phyloP scores from a whole-genome alignment of 37 sponge, comb jelly and placozoan genomes.

The Aphrocallistes beatrix region DNA sequence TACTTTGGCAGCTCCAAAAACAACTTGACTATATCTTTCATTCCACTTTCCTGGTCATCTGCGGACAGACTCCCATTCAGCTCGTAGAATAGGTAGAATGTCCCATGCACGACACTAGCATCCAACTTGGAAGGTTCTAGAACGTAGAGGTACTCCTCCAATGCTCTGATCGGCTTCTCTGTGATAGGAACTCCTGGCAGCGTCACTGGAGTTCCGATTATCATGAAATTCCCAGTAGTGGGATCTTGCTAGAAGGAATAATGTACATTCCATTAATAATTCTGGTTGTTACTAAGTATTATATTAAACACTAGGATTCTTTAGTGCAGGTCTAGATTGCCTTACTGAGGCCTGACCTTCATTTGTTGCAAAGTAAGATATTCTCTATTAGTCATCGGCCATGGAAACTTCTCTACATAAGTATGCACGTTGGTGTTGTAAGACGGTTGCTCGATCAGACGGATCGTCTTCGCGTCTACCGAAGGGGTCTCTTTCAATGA shows the following conservation, averaged over 20 bases:
- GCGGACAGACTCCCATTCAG: not conserved
- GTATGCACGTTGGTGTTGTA: not conserved
- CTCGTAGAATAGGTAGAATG: not conserved
- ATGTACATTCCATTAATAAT: too few relatives aligned
- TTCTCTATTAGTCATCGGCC: constrained; percentile 1
- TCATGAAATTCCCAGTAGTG: not conserved
- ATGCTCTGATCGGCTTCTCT: not conserved
- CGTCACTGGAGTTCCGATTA: not conserved
- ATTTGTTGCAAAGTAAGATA: not conserved
- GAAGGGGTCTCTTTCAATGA: not conserved
- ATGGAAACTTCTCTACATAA: not conserved
- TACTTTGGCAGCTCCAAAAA: constrained; percentile 1
- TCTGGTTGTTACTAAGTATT: too few relatives aligned
- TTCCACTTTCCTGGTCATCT: not conserved
- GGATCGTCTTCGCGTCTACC: not conserved
- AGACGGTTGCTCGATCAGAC: not conserved
- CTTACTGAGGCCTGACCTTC: not conserved
- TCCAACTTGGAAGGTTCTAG: not conserved
- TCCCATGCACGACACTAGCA: not conserved
- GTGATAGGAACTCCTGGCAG: not conserved
- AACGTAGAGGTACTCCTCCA: not conserved
- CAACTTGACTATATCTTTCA: not conserved
- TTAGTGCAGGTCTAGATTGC: too few relatives aligned
- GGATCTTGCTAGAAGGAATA: not conserved
- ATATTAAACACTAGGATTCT: not conserved